Evolutionary conservation across 1,140 invertebrate genomes (phyloP), one percentile per base, ranked within the genome.

Genomic region (Oppia nitens): DNA sequence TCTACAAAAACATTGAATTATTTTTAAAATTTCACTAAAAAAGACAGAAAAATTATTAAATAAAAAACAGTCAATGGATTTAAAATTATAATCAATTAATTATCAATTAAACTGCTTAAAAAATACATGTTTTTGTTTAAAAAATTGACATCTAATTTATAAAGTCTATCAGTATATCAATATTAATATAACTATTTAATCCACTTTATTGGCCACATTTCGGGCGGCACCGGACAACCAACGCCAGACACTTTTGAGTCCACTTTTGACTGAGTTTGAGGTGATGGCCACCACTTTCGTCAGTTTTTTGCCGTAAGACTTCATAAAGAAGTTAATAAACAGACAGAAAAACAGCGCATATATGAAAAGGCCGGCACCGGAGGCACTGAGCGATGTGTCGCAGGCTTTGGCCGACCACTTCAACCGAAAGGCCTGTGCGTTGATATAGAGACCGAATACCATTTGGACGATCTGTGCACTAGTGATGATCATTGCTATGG

Each of bases 401-500:
- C 59, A 60, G 32, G 23, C 14, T 14, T 25, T 23, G 23, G 25
- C 53, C 6, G 28, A 45, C 12, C 21, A 21, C 25, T 40, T 26
- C 14, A 55, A 47, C 2, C n/a, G 11, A 40, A 26, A 55, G 14
- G 52, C 53, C 17, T 54, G 90, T 51, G 92, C 75, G 71, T 95
- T 94, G 63, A 98, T 83, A 21, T 79, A 76, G 72, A 86, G 87
- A 1, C 94, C 94, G 60, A 94, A 79, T 23, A 96, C 78, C 94
- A 98, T 98, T 75, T 98, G 94, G 1, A 80, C 75, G 6, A 97
- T 77, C 71, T 98, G 95, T 29, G 93, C 75, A 6, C 81, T 77
- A 3, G 94, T 98, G 64, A 98, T 95, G 53, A 84, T 72, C 84
- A 98, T 95, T 40, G 89, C 83, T 50, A 97, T 80, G 64, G 78